Conservation (phyloP, 2,797 vertebrate genomes). For the Pachyuromys duprasi region DNA sequence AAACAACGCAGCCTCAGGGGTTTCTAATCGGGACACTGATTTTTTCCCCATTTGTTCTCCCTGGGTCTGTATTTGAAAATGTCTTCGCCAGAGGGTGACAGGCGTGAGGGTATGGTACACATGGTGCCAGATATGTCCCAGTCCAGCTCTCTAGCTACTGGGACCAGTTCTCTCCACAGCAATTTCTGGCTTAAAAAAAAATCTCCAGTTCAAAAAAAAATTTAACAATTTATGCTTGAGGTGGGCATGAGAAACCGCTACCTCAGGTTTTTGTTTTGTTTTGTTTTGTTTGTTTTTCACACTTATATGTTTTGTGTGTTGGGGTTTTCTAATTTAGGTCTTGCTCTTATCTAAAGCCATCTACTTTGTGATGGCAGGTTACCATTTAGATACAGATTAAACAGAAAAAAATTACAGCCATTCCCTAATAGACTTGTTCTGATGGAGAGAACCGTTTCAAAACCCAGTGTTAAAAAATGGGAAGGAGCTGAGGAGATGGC, state of each 20-base stretch:
- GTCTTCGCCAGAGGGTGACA: conserved; percentile 33
- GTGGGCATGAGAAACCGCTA: conserved; percentile 83
- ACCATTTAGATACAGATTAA: conserved; percentile 82
- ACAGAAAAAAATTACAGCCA: conserved; percentile 65
- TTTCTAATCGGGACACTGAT: conserved; percentile 75
- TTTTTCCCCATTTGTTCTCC: conserved; percentile 64
- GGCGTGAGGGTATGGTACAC: conserved; percentile 63
- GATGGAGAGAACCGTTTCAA: conserved; percentile 62
- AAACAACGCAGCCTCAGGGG: conserved; percentile 63
- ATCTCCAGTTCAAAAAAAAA: conserved; percentile 56
- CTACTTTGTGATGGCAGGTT: conserved; percentile 74
- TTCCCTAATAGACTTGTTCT: conserved; percentile 61
- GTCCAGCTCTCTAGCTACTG: conserved; percentile 70
- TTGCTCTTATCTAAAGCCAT: conserved; percentile 83
- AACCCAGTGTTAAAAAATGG: conserved; percentile 36
- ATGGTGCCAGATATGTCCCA: conserved; percentile 78
- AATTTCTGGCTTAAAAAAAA: conserved; percentile 84
- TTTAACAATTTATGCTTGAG: conserved; percentile 86
- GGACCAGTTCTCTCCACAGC: conserved; percentile 82
- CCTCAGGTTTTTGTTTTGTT: conserved; percentile 56
- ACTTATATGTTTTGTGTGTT: conserved; percentile 62
- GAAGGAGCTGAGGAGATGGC: not conserved
- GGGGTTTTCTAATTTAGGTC: conserved; percentile 65
- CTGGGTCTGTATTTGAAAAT: conserved; percentile 60
- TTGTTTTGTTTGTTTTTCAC: conserved; percentile 25